Evolutionary conservation across 2,888 invertebrate species (phyloP).

Genomic region (Sturmia bella): DNA sequence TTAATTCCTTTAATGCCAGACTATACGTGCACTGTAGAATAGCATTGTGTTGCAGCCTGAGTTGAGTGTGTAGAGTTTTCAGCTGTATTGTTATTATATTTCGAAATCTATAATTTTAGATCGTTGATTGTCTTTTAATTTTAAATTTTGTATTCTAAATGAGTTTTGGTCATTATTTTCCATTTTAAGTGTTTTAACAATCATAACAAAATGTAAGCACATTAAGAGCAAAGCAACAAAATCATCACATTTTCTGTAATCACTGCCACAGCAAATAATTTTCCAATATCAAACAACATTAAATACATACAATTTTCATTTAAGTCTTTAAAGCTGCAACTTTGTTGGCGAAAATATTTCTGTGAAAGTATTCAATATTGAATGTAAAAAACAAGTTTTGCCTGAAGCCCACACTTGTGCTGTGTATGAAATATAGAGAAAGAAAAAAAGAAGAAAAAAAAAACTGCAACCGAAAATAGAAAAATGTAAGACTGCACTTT

Average conservation of each 20-base stretch:
- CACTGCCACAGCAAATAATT: too few species aligned
- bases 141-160: neutral
- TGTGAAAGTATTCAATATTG: too few species aligned
- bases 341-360: too few species aligned
- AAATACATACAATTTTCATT: too few species aligned
- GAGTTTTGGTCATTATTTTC: slow-evolving; percentile 4
- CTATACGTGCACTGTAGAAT: slow-evolving; percentile 2
- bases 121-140: slow-evolving; percentile 9
- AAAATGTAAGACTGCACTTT: too few species aligned
- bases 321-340: too few species aligned
- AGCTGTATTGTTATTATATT: slow-evolving; percentile 11
- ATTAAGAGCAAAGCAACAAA: neutral
- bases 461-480: neutral
- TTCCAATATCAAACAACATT: too few species aligned
- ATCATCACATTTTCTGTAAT: neutral
- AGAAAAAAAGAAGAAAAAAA: neutral
- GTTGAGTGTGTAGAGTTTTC: neutral
- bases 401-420: neutral
- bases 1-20: slow-evolving; percentile 8
- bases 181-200: neutral
- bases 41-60: neutral
- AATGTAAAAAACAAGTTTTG: too few species aligned
- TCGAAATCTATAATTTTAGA: slow-evolving; percentile 20
- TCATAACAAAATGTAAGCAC: neutral
- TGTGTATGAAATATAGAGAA: neutral